Percentiles rank a stretch among this genome's conserved stretches.
Evolutionary conservation across 2,888 invertebrate species (phyloP).

Genomic region (Limenitis camilla): DNA sequence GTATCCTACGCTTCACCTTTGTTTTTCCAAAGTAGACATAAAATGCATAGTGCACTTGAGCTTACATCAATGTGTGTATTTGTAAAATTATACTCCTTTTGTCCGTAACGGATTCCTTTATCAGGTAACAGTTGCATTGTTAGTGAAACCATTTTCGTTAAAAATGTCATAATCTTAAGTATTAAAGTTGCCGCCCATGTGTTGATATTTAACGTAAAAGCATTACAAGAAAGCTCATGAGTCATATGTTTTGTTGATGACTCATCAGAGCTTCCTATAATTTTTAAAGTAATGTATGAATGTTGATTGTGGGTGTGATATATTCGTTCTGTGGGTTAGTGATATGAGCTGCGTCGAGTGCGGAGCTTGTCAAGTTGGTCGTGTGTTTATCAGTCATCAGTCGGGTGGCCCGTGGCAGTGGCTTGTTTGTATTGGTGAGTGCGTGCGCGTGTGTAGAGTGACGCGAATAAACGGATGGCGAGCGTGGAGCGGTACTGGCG

Average conservation of each 20-base stretch:
- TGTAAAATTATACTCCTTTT: neutral
- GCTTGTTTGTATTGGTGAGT: slow-evolving; percentile 64
- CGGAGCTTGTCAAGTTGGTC: slow-evolving; percentile 4
- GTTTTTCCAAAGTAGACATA: slow-evolving; percentile 3
- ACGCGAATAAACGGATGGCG: slow-evolving; percentile 63
- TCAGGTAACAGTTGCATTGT: neutral
- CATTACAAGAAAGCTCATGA: slow-evolving; percentile 30
- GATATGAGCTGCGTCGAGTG: slow-evolving; percentile 6
- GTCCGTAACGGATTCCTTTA: too few relatives aligned
- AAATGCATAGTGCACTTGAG: neutral
- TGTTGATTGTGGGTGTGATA: slow-evolving; percentile 3
- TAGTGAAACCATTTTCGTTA: neutral
- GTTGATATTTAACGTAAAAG: neutral
- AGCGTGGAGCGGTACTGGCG: slow-evolving; percentile 8
- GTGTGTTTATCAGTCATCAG: slow-evolving; percentile 32
- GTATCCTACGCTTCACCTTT: slow-evolving; percentile 12
- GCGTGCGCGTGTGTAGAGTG: slow-evolving; percentile 64
- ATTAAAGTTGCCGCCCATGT: neutral
- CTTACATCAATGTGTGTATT: neutral
- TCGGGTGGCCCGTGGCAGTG: slow-evolving; percentile 28
- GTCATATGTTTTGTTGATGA: slow-evolving; percentile 27
- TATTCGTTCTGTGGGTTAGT: neutral
- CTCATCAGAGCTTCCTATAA: slow-evolving; percentile 30
- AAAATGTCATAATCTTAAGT: neutral
- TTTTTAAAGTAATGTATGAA: slow-evolving; percentile 21